phyloP scores from a whole-genome alignment of 1,140 invertebrate genomes.

The Rhyzopertha dominica region DNA sequence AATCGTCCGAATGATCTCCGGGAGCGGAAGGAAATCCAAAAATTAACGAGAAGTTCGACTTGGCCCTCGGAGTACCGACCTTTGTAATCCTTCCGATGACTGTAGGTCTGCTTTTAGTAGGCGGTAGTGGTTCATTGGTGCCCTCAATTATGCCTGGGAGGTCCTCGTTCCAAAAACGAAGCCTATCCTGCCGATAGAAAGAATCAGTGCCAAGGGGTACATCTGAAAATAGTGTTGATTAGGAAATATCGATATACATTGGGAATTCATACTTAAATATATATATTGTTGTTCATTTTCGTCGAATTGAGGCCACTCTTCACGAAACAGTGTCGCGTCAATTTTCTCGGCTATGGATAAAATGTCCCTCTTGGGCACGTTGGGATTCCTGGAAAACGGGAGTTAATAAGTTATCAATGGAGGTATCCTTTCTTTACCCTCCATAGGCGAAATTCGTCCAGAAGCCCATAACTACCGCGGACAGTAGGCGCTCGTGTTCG shows the following conservation, averaged over 20 bases:
- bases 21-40: too few species aligned
- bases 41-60: too few species aligned
- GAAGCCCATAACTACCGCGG: constrained; percentile 77
- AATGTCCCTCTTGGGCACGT: constrained; percentile 57
- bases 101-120: constrained; percentile 40
- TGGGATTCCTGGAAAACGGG: constrained; percentile 62
- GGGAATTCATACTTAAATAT: constrained; percentile 58
- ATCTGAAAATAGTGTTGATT: constrained; percentile 47
- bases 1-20: too few species aligned
- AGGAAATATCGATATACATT: background rate
- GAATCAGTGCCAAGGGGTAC: constrained; percentile 60
- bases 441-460: constrained; percentile 87
- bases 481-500: constrained; percentile 68
- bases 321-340: constrained; percentile 63
- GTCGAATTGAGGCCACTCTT: constrained; percentile 77
- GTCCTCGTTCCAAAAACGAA: constrained; percentile 68
- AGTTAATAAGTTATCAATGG: too few species aligned
- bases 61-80: too few species aligned
- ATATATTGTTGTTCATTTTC: constrained; percentile 65
- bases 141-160: too few species aligned
- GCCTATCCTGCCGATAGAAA: constrained; percentile 59
- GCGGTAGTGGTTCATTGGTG: constrained; percentile 31
- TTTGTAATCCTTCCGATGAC: too few species aligned
- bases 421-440: constrained; percentile 58
- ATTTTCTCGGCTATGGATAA: constrained; percentile 53